Evolutionary conservation across 2,888 invertebrate genomes (phyloP), one percentile per base, ranked within the genome.

Genomic region (Palloptera scutellata): DNA sequence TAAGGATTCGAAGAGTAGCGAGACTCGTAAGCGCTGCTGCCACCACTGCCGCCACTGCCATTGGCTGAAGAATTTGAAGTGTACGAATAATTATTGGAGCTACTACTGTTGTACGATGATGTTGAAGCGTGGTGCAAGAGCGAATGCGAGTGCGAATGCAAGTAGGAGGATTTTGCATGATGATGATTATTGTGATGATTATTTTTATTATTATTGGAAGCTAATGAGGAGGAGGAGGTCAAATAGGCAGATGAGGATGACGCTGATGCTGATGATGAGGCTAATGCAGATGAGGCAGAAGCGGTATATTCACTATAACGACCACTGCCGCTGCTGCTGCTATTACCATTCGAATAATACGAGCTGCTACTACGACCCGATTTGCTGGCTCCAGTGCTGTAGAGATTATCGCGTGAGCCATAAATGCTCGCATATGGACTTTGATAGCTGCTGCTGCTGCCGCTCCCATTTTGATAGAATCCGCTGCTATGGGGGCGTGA

Each of bases 401-500:
- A 85, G 5, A 85, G 74, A 73, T 80, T 84, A 65, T 85, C 85
- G 43, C 84, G 70, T 2, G 85, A 85, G 63, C 78, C 81, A 71
- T 85, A 85, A 17, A 78, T 77, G 71, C 80, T 81, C 43, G 82
- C 79, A 67, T 84, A 84, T 19, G 84, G 84, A 70, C 82, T 84
- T 70, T 84, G 84, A 72, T 84, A 84, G 63, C 73, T 66, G 11
- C 75, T 73, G 10, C 70, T 64, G 2, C 60, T 42, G 13, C 67
- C 64, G 17, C 71, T 67, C 45, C 74, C 57, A 66, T 79, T 80
- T 20, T 79, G 77, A 74, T 80, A 85, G 67, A 83, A 85, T 1
- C 83, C 83, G 0, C 84, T 82, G 73, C 85, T 83, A 30, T 83
- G 54, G 0, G 85, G 84, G 2, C 85, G 78, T 4, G 80, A 75